phyloP scores from a whole-genome alignment of 2,113 vertebrate genomes.

The Campylomormyrus tamandua region DNA sequence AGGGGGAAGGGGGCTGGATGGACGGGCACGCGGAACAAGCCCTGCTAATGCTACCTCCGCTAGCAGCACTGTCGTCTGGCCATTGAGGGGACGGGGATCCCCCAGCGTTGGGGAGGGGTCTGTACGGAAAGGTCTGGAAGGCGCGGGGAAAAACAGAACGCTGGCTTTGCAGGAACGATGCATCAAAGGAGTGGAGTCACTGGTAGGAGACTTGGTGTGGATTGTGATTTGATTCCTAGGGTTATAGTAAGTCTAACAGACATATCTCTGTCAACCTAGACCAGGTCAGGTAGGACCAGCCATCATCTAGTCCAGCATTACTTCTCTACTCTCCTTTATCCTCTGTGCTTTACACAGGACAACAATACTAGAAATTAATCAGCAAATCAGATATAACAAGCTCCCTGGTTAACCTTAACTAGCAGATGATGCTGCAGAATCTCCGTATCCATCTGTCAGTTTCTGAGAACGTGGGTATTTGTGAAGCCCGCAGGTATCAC shows the following conservation, averaged over 20 bases:
- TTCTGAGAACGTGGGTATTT: not conserved
- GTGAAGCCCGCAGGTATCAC: not conserved
- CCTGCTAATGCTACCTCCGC: conserved; percentile 26
- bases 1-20: not conserved
- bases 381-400: not conserved
- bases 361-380: not conserved
- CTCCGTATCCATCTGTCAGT: not conserved
- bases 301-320: not conserved
- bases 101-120: not conserved
- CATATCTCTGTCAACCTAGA: not conserved
- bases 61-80: conserved; percentile 25
- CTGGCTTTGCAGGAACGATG: not conserved
- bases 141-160: not conserved
- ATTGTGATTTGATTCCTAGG: not conserved
- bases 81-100: conserved; percentile 13
- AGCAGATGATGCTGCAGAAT: not conserved
- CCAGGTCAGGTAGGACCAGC: not conserved
- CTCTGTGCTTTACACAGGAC: not conserved
- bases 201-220: not conserved
- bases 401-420: not conserved
- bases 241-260: not conserved
- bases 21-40: conserved; percentile 32
- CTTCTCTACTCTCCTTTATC: not conserved
- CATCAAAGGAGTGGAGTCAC: not conserved
- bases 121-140: not conserved